A percentile compares a stretch with the other conserved stretches of the same genome.
phyloP scores from a whole-genome alignment of 2,113 vertebrate genomes.

The Gavia stellata region DNA sequence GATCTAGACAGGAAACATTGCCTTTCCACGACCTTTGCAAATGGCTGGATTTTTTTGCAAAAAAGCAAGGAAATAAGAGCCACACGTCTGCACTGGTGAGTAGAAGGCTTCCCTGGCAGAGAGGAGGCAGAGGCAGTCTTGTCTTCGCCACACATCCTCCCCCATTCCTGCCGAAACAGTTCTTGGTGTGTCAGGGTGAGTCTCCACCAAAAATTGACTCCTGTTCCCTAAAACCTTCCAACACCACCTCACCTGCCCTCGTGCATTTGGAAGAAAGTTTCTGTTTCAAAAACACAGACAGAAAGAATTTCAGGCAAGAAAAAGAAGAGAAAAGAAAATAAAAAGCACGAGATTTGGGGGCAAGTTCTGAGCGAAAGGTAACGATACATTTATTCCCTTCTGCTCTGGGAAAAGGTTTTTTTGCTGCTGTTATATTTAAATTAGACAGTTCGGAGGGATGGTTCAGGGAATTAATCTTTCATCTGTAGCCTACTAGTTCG shows the following conservation, averaged over 20 bases:
- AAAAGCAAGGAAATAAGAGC: neutral
- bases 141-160: neutral
- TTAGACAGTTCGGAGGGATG: neutral
- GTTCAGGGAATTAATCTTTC: slow-evolving; percentile 50
- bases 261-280: neutral
- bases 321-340: neutral
- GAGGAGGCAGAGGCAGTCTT: neutral
- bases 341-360: neutral
- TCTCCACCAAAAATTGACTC: neutral
- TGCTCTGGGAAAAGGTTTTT: slow-evolving; percentile 15
- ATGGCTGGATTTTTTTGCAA: neutral
- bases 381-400: neutral
- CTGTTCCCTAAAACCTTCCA: neutral
- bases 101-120: neutral
- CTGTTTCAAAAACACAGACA: neutral
- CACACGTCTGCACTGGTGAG: neutral
- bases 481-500: neutral
- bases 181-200: neutral
- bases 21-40: neutral
- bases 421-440: slow-evolving; percentile 56
- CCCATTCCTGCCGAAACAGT: neutral
- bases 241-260: neutral
- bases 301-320: neutral
- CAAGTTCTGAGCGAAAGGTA: slow-evolving; percentile 7
- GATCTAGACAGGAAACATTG: neutral